A percentile compares a stretch with the other conserved stretches of the same genome.
These are phyloP conservation scores for Reticulitermes lucifugus DNA, from an alignment of 2,888 invertebrate genomes.

Conservation along the genomic window DNA sequence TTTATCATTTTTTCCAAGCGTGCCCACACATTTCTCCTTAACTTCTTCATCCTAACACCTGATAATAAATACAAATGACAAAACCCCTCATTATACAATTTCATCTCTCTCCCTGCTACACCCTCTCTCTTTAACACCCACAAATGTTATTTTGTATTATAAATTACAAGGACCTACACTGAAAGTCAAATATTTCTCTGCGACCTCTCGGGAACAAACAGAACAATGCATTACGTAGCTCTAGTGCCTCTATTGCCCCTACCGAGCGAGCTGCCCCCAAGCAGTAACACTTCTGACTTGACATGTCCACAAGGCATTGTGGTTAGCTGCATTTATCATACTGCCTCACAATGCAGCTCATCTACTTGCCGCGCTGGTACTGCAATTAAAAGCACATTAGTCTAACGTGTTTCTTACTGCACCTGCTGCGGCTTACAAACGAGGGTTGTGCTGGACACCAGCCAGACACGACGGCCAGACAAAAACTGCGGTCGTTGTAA, in stretches of 20 bases:
- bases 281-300: too few species aligned
- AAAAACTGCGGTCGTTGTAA: background rate
- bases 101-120: background rate
- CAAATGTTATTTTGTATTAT: too few species aligned
- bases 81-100: background rate
- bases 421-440: background rate
- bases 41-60: background rate
- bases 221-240: too few species aligned
- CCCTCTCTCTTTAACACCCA: background rate
- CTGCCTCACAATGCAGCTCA: background rate
- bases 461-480: background rate
- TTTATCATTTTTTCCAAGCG: too few species aligned
- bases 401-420: background rate
- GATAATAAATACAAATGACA: too few species aligned
- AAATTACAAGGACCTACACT: too few species aligned
- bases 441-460: background rate
- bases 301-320: too few species aligned
- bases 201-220: too few species aligned
- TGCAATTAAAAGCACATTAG: constrained; percentile 9
- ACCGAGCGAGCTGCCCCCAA: too few species aligned
- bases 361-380: background rate
- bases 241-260: too few species aligned
- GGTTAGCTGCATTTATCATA: too few species aligned
- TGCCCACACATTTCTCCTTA: background rate
- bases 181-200: too few species aligned